Base-by-base conservation (phyloP, 2,888 invertebrate genomes). In the Acleris cristana region DNA sequence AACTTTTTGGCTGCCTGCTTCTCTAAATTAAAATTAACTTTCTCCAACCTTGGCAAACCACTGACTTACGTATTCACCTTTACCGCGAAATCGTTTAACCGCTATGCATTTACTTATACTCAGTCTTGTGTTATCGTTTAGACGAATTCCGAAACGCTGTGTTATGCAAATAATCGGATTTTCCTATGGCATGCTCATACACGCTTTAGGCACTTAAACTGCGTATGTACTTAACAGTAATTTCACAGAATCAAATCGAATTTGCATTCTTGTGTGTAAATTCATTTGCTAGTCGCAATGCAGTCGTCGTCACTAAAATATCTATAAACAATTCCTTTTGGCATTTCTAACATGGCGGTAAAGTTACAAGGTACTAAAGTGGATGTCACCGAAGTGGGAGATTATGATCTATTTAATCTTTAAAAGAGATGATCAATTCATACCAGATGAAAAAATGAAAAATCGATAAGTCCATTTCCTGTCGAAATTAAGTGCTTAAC, bases 161-260 rank as follows among this genome's bases (percentile, higher is more conserved):
- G 64, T 65, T 70, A 69, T 63, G 59, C 59, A 69, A 69, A 71
- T 65, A 49, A 44, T 69, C 59, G 65, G 71, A 56, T 71, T 71
- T 71, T 68, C 70, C 71, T 65, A 40, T 44, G 40, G 30, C 48
- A 48, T 57, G 52, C 53, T 67, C 53, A 49, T 60, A 16, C 23
- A 26, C 58, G 44, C 45, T 7, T 18, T 48, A 18, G n/a, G 18
- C 58, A 56, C 34, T 30, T 21, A 56, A 34, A 30, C 48, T 49
- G 55, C 12, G n/a, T 45, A n/a, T 51, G 19, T 66, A 14, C 14
- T 40, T 40, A 34, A 23, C 52, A 52, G 51, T 21, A 34, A 61
- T 45, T 66, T 66, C 66, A 30, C 52, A 61, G 66, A 62, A 66
- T 45, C 44, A 52, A 66, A 57, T 57, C 57, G 57, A 45, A 62